Evolutionary conservation across 2,888 invertebrate genomes (phyloP).

Genomic region (Pheosia gnoma): DNA sequence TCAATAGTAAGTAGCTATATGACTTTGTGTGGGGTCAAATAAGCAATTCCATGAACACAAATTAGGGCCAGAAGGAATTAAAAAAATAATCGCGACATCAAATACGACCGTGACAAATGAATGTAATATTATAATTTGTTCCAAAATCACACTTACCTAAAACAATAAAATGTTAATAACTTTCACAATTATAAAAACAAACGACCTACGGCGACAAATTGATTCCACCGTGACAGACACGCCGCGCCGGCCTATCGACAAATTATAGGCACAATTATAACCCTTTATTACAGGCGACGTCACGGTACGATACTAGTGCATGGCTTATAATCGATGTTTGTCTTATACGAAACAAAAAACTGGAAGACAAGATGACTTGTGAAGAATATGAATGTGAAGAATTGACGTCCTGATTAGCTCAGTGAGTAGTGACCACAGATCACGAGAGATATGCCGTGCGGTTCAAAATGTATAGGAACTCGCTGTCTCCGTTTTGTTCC

Average conservation of each 20-base stretch:
- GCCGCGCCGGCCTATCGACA: conserved; percentile 22
- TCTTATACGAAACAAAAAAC: background rate
- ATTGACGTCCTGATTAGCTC: too few species aligned
- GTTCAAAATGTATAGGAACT: too few species aligned
- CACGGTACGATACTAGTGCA: conserved; percentile 13
- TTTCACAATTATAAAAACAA: conserved; percentile 31
- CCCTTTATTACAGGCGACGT: conserved; percentile 23
- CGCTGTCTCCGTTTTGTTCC: too few species aligned
- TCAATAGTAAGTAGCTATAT: too few species aligned
- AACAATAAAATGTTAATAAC: conserved; percentile 19
- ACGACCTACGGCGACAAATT: conserved; percentile 50
- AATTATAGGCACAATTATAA: conserved; percentile 22
- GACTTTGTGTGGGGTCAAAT: too few species aligned
- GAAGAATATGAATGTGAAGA: background rate
- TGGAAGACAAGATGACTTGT: background rate
- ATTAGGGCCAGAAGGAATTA: background rate
- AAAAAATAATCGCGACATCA: too few species aligned
- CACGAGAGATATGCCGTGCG: too few species aligned
- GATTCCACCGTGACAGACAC: conserved; percentile 41
- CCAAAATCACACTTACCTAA: conserved; percentile 2
- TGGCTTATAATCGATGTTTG: conserved; percentile 15
- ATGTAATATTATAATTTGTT: background rate
- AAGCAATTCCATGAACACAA: background rate
- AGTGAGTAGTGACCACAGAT: too few species aligned
- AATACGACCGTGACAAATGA: background rate